A percentile compares a stretch with the other conserved stretches of the same genome.
These are phyloP conservation scores for Drosophila stalkeri DNA, from an alignment of 2,888 invertebrate genomes.

Conservation along the genomic window DNA sequence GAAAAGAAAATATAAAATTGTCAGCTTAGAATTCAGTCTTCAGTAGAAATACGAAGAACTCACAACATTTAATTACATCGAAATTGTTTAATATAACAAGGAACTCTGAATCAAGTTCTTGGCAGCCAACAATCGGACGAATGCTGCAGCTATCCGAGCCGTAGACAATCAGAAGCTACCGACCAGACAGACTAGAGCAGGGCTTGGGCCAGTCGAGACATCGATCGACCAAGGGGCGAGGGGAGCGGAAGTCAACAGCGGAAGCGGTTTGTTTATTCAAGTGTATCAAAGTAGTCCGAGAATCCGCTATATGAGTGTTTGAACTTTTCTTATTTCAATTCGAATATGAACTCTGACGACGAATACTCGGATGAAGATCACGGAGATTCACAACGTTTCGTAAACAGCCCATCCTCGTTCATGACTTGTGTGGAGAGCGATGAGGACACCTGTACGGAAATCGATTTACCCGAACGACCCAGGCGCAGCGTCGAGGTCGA, in stretches of 20 bases:
- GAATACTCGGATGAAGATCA: constrained; percentile 74
- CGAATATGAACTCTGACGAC: constrained; percentile 69
- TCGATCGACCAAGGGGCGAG: background rate
- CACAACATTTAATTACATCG: constrained; percentile 40
- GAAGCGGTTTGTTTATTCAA: constrained; percentile 12
- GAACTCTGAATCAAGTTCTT: constrained; percentile 21
- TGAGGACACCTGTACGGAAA: constrained; percentile 94
- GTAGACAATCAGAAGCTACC: constrained; percentile 7
- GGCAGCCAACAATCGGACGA: constrained; percentile 19
- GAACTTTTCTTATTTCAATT: constrained; percentile 43
- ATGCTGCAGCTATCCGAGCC: constrained; percentile 33
- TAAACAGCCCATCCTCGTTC: constrained; percentile 43
- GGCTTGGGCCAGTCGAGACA: background rate
- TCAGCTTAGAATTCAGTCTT: constrained; percentile 54
- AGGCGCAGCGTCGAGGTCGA: constrained; percentile 92
- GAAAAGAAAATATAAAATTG: constrained; percentile 18
- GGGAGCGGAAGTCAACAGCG: background rate
- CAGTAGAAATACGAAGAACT: constrained; percentile 61
- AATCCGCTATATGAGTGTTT: constrained; percentile 29
- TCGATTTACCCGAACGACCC: constrained; percentile 90
- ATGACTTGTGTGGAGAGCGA: constrained; percentile 87
- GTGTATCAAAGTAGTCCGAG: constrained; percentile 42
- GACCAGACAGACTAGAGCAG: constrained; percentile 9
- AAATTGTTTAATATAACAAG: constrained; percentile 33
- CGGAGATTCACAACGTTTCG: constrained; percentile 68